phyloP scores from a whole-genome alignment of 2,888 invertebrate genomes.

The Myopa tessellatipennis region DNA sequence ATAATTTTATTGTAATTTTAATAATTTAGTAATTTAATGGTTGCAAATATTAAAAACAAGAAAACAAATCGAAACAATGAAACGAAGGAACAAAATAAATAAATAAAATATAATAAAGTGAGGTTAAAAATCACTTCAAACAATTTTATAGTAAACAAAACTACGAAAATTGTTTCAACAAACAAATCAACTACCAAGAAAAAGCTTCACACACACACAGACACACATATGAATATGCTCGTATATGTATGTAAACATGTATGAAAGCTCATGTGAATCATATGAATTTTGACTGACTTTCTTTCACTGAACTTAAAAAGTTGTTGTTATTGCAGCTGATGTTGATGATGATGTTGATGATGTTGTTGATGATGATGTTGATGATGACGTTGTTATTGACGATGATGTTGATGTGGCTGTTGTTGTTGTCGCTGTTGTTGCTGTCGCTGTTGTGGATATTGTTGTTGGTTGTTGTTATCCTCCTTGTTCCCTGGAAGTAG shows the following conservation, averaged over 20 bases:
- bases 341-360: not conserved
- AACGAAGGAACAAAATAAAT: too few species aligned
- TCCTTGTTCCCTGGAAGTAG: not conserved
- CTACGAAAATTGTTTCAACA: not conserved
- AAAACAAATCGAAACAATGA: too few species aligned
- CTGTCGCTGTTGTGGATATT: not conserved
- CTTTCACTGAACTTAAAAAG: conserved; percentile 13
- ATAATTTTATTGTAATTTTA: not conserved
- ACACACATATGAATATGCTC: not conserved
- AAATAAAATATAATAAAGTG: too few species aligned
- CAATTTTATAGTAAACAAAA: not conserved
- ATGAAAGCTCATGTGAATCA: not conserved
- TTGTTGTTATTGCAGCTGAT: not conserved
- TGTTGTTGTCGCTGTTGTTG: not conserved
- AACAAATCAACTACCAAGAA: too few species aligned
- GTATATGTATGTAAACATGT: not conserved
- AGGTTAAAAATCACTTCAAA: not conserved
- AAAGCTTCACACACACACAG: not conserved
- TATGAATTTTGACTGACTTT: conserved; percentile 15
- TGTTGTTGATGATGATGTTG: too few species aligned
- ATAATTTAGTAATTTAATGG: not conserved
- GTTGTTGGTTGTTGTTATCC: too few species aligned
- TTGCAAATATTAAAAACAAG: too few species aligned
- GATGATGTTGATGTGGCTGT: not conserved
- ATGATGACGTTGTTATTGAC: not conserved